Evolutionary conservation across 2,113 vertebrate species (phyloP), one percentile per base, ranked within the genome.

Genomic region (Apistogramma diplotaenia): DNA sequence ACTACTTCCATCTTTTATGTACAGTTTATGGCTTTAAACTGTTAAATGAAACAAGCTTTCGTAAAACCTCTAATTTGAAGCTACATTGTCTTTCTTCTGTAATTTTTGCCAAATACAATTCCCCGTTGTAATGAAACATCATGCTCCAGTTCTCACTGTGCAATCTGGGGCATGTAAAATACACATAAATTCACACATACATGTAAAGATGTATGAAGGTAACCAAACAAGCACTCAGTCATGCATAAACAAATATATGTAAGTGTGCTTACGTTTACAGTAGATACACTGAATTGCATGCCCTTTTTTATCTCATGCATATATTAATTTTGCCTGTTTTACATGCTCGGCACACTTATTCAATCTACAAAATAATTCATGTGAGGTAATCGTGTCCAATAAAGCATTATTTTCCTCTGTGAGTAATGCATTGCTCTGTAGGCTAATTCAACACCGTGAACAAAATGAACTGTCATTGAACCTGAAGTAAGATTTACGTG

Each of bases 101-200:
- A 8, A 49, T 37, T 51, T 51, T n/a, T 15, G 3, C 62, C 16
- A 31, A 16, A 23, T 5, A 55, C 8, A 18, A 5, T 87, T 59
- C 65, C 43, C 43, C 43, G 23, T 31, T 49, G 13, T 10, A 2
- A 23, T 77, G 15, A 78, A 75, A 72, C 31, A 65, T 76, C 60
- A 83, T 56, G 87, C 88, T 81, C 91, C 74, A 85, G 25, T 87
- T 86, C 70, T 71, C 35, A 3, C 6, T 82, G 27, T 31, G 75
- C 59, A 43, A 8, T 62, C 40, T 46, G 19, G 40, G 49, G 74
- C 56, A 67, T 79, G 51, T 25, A 62, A 49, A 88, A 35, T 35
- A 23, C 61, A 29, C 2, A 0, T 12, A 25, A 18, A 56, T 76
- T 80, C 56, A 78, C 76, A 83, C 79, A 78, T 67, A 35, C 54